These are phyloP conservation scores for Melangyna quadrimaculata DNA, from an alignment of 2,888 invertebrate species.

Conservation along the genomic window DNA sequence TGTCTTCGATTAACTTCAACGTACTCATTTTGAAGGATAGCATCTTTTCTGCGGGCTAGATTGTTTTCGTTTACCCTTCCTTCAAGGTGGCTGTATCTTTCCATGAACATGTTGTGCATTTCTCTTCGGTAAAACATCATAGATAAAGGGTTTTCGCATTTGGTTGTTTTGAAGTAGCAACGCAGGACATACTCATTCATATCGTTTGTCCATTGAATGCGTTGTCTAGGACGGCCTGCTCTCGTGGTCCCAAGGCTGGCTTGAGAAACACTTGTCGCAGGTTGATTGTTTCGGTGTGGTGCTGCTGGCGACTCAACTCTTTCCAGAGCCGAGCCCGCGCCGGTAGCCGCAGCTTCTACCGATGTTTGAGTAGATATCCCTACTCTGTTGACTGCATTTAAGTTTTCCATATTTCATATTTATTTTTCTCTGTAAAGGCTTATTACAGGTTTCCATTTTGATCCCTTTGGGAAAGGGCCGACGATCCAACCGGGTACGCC, in stretches of 20 bases:
- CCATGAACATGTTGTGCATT: not conserved
- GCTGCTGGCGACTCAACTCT: too few species aligned
- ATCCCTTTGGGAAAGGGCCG: not conserved
- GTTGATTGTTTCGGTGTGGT: too few species aligned
- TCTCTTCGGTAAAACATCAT: not conserved
- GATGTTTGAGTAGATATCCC: too few species aligned
- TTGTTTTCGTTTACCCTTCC: too few species aligned
- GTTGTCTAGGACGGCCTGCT: slow-evolving; percentile 18
- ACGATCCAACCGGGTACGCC: too few species aligned
- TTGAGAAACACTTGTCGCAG: slow-evolving; percentile 7
- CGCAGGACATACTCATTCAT: too few species aligned
- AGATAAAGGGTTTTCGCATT: too few species aligned
- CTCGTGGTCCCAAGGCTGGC: slow-evolving; percentile 1
- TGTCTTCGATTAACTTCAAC: not conserved
- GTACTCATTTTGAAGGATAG: not conserved
- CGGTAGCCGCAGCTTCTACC: too few species aligned
- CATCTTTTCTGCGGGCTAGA: slow-evolving; percentile 7
- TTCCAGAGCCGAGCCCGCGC: too few species aligned
- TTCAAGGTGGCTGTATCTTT: not conserved
- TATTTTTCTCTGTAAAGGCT: not conserved
- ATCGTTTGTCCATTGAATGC: too few species aligned
- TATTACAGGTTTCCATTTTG: not conserved
- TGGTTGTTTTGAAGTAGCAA: too few species aligned
- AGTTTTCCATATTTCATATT: not conserved
- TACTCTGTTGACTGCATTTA: not conserved